Evolutionary conservation across 1,140 invertebrate genomes (phyloP), one percentile per base, ranked within the genome.

Genomic region (Diorhabda carinulata): DNA sequence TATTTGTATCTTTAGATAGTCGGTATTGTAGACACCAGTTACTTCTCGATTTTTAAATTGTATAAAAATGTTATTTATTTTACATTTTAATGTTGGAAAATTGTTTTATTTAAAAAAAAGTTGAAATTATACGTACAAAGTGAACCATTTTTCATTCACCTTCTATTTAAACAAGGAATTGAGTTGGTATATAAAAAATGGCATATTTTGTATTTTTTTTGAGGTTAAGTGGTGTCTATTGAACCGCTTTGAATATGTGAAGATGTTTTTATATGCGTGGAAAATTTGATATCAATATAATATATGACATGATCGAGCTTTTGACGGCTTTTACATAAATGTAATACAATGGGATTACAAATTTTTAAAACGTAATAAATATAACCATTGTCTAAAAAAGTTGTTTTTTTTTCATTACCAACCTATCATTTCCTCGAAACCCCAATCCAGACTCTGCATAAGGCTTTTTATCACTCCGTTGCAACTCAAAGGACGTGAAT

Each of bases 261-360:
- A 78, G 71, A 77, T 76, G 77, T 78, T 79, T 79, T 78, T 77
- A 77, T 78, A 79, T 74, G 77, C 77, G 77, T 79, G 78, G 74
- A 76, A 74, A 78, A 78, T 73, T 75, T 77, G 73, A 78, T 81
- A 81, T 79, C 78, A 80, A 76, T 80, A 80, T 80, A 75, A 76
- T 76, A 75, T 79, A 78, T 79, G 74, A 78, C 72, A 78, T 81
- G 78, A 80, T 81, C 79, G 79, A 81, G 80, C 80, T 81, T 81
- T 78, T 78, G 77, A 79, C 77, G 79, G 79, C 79, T 81, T 81
- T 81, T 80, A 25, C 79, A 79, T 79, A 79, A 78, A 77, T 81
- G 78, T 78, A 78, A 78, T 78, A 79, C 76, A 76, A 78, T 79
- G 78, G 77, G 76, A 76, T 76, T 80, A 80, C 74, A 79, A 71